Base-by-base conservation (phyloP, 2,113 vertebrate genomes). In the Eclectus roratus region DNA sequence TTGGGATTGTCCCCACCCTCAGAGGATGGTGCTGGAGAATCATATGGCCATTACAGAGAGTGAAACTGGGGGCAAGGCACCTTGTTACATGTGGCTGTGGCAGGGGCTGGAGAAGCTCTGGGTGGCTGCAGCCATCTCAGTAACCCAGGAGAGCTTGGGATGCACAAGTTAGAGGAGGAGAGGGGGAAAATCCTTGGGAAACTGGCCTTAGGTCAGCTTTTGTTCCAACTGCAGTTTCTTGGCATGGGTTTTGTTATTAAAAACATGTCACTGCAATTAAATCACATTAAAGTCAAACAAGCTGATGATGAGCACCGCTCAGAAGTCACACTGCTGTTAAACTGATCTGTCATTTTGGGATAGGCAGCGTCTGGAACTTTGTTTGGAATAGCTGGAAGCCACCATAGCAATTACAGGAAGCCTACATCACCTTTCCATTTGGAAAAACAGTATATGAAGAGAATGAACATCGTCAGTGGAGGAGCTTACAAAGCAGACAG, bases 401-500 rank as follows among this genome's bases (percentile, higher is more conserved):
- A 19, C 53, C 1, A 1, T 25, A 41, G 35, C 44, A n/a, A 6
- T 70, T 71, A 46, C 6, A 47, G 55, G 21, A 82, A 79, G 25
- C 20, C n/a, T 46, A 37, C 20, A 2, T 31, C 50, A 33, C 27
- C 37, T 43, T 27, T 79, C 7, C 2, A 0, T 43, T 66, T 28
- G 56, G 46, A 63, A 80, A 76, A 47, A 19, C 0, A 0, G 25
- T 55, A 18, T 28, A 10, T 11, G n/a, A 43, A 16, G 10, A 55
- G 25, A 47, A 23, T 7, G 46, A 52, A 19, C 0, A 0, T 10
- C 37, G 31, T 49, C 3, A 0, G 16, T 47, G 23, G 44, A 66
- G n/a, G 60, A 78, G 20, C 18, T 90, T 16, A 29, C n/a, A 88
- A 37, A 81, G 74, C 83, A 61, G 50, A 58, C 27, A 66, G 35